Conservation (phyloP, 1,140 invertebrate genomes). For the Drosophila kepulauana region DNA sequence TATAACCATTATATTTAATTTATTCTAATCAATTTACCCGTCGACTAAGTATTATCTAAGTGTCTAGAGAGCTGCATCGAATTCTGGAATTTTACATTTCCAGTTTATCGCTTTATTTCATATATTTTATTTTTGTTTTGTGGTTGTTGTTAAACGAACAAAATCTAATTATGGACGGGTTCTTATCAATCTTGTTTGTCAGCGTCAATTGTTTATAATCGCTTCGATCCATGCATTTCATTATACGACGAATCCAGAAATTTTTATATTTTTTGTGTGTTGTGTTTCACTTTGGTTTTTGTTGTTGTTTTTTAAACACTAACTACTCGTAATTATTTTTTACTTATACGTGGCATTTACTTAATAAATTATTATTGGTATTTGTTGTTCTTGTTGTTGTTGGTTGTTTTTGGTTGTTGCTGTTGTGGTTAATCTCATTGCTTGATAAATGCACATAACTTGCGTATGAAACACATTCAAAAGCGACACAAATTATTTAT, state of each 20-base stretch:
- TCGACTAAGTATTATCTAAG: constrained; percentile 17
- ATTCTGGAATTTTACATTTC: constrained; percentile 10
- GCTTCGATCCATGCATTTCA: constrained; percentile 41
- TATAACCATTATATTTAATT: constrained; percentile 20
- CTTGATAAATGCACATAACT: constrained; percentile 72
- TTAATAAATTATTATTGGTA: constrained; percentile 46
- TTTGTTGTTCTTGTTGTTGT: constrained; percentile 37
- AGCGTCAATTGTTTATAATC: constrained; percentile 49
- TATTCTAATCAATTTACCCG: constrained; percentile 17
- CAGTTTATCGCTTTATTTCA: not conserved
- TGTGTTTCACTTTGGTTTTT: constrained; percentile 24
- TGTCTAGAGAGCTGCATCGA: constrained; percentile 12
- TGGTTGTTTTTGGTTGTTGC: not conserved
- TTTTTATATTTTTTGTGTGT: constrained; percentile 9
- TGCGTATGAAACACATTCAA: constrained; percentile 68
- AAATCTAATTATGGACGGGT: constrained; percentile 85
- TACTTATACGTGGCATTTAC: constrained; percentile 16
- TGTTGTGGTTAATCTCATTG: constrained; percentile 31
- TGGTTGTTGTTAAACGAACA: constrained; percentile 59
- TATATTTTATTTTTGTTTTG: constrained; percentile 34
- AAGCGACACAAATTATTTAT: constrained; percentile 77
- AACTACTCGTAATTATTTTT: constrained; percentile 35
- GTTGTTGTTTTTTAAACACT: constrained; percentile 38
- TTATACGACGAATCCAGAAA: constrained; percentile 17
- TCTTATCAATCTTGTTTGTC: constrained; percentile 84